phyloP scores from a whole-genome alignment of 2,113 vertebrate species.

The Melanerpes formicivorus region DNA sequence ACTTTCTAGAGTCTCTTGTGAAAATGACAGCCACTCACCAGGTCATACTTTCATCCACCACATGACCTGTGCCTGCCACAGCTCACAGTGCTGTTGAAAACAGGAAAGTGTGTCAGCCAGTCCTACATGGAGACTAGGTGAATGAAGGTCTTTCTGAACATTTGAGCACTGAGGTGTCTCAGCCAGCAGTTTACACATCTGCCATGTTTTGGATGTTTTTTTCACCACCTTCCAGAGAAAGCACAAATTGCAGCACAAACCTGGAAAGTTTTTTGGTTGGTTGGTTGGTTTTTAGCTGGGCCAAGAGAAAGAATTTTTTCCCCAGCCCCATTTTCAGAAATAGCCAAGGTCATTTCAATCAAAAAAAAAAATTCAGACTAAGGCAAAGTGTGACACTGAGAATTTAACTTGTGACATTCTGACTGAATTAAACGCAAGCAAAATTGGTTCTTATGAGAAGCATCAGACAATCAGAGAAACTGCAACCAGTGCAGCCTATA shows the following conservation, averaged over 20 bases:
- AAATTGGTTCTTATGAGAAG: not conserved
- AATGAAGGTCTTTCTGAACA: not conserved
- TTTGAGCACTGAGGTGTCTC: not conserved
- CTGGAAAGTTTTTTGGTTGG: not conserved
- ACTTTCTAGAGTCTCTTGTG: not conserved
- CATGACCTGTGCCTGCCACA: not conserved
- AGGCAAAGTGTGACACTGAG: not conserved
- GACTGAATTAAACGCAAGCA: not conserved
- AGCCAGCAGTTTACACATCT: not conserved
- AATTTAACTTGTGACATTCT: not conserved
- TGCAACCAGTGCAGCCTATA: not conserved
- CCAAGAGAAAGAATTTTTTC: not conserved
- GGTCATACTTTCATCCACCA: not conserved
- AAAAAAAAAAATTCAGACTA: not conserved
- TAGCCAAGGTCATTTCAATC: not conserved
- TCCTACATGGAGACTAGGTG: not conserved
- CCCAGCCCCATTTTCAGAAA: not conserved
- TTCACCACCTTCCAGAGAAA: not conserved
- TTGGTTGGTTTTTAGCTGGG: not conserved
- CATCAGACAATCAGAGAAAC: not conserved
- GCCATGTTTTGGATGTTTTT: not conserved
- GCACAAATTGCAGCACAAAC: not conserved
- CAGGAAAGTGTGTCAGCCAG: not conserved
- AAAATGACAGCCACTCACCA: not conserved
- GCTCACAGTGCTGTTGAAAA: not conserved